A percentile compares a stretch with the other conserved stretches of the same genome.
These are phyloP conservation scores for Calliphora vomitoria DNA, from an alignment of 2,888 invertebrate genomes.

Conservation along the genomic window DNA sequence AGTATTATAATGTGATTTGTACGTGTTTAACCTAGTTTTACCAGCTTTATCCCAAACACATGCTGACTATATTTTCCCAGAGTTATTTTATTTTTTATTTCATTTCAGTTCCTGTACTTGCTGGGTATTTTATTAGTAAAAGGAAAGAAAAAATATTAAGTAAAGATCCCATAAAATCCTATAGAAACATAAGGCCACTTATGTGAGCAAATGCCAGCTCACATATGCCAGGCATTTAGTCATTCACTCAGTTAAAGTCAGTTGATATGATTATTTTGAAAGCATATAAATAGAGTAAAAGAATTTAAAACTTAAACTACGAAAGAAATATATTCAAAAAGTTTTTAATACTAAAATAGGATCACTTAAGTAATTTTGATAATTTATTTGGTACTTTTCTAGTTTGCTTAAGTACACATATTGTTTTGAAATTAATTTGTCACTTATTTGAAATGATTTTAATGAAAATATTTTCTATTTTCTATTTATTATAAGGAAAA, in stretches of 20 bases:
- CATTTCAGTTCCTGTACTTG: neutral
- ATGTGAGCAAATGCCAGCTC: constrained; percentile 15
- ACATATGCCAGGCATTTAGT: constrained; percentile 24
- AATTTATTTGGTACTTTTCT: neutral
- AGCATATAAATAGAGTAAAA: constrained; percentile 11
- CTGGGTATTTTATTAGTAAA: neutral
- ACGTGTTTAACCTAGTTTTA: constrained; percentile 81
- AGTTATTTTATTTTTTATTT: constrained; percentile 47
- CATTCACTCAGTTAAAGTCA: neutral
- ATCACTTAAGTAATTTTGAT: constrained; percentile 25
- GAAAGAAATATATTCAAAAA: neutral
- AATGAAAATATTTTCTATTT: neutral
- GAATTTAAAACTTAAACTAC: constrained; percentile 15
- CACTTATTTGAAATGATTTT: neutral
- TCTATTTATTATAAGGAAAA: neutral
- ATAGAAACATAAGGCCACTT: constrained; percentile 67
- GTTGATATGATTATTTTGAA: constrained; percentile 27
- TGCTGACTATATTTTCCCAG: constrained; percentile 19
- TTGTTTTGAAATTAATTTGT: neutral
- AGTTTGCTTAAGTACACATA: no score
- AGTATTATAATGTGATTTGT: constrained; percentile 82
- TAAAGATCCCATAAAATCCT: constrained; percentile 58
- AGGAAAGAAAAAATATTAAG: neutral
- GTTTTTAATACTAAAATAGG: neutral
- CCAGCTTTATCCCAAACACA: constrained; percentile 3